Evolutionary conservation across 1,140 invertebrate genomes (phyloP), one percentile per base, ranked within the genome.

Genomic region (Conopomorpha cramerella): DNA sequence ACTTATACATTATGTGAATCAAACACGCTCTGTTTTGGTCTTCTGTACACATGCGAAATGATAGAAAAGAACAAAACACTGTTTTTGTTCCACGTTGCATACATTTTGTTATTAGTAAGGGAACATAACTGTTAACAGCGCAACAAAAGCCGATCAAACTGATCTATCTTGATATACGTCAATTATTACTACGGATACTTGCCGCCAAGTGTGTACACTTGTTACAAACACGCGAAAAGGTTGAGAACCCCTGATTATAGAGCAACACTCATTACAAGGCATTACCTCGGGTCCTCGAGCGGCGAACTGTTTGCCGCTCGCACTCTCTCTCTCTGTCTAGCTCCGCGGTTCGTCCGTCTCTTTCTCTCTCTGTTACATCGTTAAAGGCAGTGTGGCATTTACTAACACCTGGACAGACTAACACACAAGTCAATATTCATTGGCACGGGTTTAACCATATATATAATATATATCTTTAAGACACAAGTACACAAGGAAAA

Each of bases 331-430:
- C 49, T 59, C 50, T 25, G 14, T 61, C 55, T 47, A 57, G 64
- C 70, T 59, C 63, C 66, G 55, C 39, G 36, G 42, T 44, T 43
- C 35, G 32, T 53, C 55, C 55, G 42, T 48, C 4, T 4, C 19
- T 23, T 10, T 23, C 10, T 56, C 49, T 55, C 52, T 57, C 51
- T 54, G 50, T 56, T 70, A 64, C 52, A 59, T 65, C 61, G 49
- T 61, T 58, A 51, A 55, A 64, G 63, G 63, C 65, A 66, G 70
- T 74, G 70, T 74, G 66, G 66, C 59, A 54, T 62, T 62, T 45
- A 50, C 45, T 59, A 55, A 54, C 48, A 73, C 70, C 70, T 74
- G 70, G 52, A 74, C 66, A 74, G 49, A 74, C 61, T 70, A 58
- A 55, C 61, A 67, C 51, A 45, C 55, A 53, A 61, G 40, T 55